Evolutionary conservation across 1,140 invertebrate species (phyloP).

Genomic region (Planococcus citri): DNA sequence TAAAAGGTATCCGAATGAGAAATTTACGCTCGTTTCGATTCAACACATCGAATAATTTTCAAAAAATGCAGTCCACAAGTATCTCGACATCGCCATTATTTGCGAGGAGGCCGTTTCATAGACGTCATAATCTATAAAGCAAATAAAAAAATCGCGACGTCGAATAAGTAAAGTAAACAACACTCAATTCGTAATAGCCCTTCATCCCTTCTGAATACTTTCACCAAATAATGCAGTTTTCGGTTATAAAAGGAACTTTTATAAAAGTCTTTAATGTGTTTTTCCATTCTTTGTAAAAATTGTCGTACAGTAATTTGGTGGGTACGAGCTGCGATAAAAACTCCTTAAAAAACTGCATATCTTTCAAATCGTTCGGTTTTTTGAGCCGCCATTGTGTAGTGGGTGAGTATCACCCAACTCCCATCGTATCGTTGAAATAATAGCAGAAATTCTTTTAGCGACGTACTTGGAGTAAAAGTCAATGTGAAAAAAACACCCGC

Average conservation of each 20-base stretch:
- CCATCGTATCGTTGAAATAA: neutral
- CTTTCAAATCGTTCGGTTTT: neutral
- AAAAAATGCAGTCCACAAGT: no score
- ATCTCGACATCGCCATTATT: no score
- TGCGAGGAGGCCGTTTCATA: no score
- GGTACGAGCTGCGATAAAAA: neutral
- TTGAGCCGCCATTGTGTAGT: neutral
- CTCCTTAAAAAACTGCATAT: neutral
- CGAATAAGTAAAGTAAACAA: neutral
- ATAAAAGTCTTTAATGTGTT: neutral
- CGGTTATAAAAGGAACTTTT: conserved; percentile 7
- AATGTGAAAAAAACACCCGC: neutral
- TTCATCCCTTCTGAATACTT: neutral
- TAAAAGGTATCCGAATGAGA: no score
- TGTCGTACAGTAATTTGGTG: neutral
- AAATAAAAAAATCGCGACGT: no score
- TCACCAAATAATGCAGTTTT: conserved; percentile 7
- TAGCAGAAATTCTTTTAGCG: neutral
- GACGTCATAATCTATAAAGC: no score
- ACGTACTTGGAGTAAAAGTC: neutral
- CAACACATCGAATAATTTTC: no score
- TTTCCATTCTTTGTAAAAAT: neutral
- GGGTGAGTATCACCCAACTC: neutral
- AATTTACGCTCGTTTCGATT: no score
- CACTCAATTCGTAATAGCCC: neutral